Conservation (phyloP, 1,140 invertebrate genomes). For the Drosophila albomicans region DNA sequence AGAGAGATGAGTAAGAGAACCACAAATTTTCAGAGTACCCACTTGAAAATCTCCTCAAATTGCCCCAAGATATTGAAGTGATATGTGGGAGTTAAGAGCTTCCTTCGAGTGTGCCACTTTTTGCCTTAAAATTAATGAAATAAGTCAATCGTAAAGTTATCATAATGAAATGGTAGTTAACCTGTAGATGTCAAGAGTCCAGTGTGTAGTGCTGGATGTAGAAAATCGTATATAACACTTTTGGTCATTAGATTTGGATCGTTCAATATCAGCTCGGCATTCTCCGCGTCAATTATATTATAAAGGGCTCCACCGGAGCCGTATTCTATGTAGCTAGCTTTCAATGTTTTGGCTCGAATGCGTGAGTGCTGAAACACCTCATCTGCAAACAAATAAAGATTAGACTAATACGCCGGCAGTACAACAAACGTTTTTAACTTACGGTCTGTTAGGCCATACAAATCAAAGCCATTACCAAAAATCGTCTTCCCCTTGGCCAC, state of each 20-base stretch:
- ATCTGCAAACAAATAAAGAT: slow-evolving; percentile 6
- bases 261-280: slow-evolving; percentile 61
- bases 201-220: slow-evolving; percentile 88
- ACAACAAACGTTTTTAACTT: neutral
- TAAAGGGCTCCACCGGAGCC: slow-evolving; percentile 44
- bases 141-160: slow-evolving; percentile 53
- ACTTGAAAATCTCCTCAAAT: slow-evolving; percentile 90
- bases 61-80: slow-evolving; percentile 94
- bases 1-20: too few species aligned
- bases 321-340: slow-evolving; percentile 61
- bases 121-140: slow-evolving; percentile 51
- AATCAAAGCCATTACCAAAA: slow-evolving; percentile 47
- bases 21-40: slow-evolving; percentile 74
- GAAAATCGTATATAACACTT: slow-evolving; percentile 84
- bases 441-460: slow-evolving; percentile 35
- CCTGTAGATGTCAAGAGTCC: slow-evolving; percentile 89
- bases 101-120: slow-evolving; percentile 92
- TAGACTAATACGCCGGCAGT: too few species aligned
- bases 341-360: neutral
- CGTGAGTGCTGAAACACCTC: slow-evolving; percentile 42
- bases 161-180: neutral
- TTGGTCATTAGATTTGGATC: slow-evolving; percentile 70
- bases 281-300: slow-evolving; percentile 74
- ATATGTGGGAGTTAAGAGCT: slow-evolving; percentile 94
- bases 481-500: slow-evolving; percentile 20